These are phyloP conservation scores for Parthenolecanium corni DNA, from an alignment of 2,888 invertebrate genomes.

Conservation along the genomic window DNA sequence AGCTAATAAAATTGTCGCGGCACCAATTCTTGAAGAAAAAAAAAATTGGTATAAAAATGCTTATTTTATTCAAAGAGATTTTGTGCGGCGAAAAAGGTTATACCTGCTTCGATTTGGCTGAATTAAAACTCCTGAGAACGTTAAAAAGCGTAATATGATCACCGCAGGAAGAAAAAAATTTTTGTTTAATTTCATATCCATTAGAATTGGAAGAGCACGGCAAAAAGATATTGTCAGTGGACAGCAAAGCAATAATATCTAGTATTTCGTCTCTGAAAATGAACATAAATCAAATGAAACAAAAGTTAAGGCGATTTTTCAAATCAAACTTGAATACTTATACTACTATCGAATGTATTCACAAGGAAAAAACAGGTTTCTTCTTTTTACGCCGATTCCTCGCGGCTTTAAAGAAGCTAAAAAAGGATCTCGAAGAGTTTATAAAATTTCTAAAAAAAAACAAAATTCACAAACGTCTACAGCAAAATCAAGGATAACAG, in stretches of 20 bases:
- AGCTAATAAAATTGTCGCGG: constrained; percentile 74
- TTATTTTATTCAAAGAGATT: background rate
- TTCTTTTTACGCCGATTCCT: no score
- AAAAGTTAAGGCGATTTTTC: no score
- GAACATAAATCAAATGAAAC: constrained; percentile 10
- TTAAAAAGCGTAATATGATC: constrained; percentile 87
- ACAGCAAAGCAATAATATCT: constrained; percentile 74
- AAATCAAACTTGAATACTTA: no score
- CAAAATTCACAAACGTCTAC: no score
- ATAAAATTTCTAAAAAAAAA: no score
- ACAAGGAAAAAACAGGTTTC: no score
- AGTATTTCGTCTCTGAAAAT: constrained; percentile 51
- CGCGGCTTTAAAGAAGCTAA: no score
- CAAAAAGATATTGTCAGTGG: constrained; percentile 76
- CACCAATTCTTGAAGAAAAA: constrained; percentile 58
- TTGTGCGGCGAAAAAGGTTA: no score
- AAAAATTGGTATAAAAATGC: background rate
- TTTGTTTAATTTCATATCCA: constrained; percentile 52
- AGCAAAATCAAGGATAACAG: no score
- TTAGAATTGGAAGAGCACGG: constrained; percentile 53
- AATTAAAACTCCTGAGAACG: constrained; percentile 67
- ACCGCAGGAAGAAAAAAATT: constrained; percentile 75
- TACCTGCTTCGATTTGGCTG: constrained; percentile 19
- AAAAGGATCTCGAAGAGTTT: no score
- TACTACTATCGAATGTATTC: no score